These are phyloP conservation scores for Podocnemis expansa DNA, from an alignment of 2,113 vertebrate genomes.

Conservation along the genomic window DNA sequence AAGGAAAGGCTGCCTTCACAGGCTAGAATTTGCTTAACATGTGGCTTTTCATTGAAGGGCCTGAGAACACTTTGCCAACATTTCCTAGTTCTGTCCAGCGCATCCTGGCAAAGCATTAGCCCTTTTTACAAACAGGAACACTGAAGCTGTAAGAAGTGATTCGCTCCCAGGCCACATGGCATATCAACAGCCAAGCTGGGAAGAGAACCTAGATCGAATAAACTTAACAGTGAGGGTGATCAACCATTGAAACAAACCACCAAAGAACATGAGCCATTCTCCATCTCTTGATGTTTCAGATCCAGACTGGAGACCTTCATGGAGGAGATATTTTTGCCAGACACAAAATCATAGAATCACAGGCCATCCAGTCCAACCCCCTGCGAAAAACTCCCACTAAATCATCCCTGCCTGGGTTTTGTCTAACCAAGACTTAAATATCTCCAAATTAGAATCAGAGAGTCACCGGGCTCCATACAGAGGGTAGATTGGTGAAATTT, in stretches of 20 bases:
- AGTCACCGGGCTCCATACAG: not conserved
- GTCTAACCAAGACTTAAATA: too few relatives aligned
- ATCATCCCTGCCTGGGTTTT: too few relatives aligned
- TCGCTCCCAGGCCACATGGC: not conserved
- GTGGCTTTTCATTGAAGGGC: not conserved
- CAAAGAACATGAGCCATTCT: accelerated
- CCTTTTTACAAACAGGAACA: not conserved
- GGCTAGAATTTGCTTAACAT: not conserved
- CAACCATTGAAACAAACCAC: not conserved
- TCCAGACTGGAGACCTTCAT: not conserved
- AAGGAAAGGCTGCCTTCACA: accelerated
- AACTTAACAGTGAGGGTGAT: not conserved
- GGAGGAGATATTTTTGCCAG: not conserved
- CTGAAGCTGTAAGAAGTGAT: not conserved
- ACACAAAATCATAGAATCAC: too few relatives aligned
- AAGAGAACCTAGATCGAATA: not conserved
- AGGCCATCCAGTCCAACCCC: too few relatives aligned
- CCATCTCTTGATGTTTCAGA: not conserved
- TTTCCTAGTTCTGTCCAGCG: not conserved
- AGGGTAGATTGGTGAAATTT: not conserved
- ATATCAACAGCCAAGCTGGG: not conserved
- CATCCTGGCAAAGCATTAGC: accelerated
- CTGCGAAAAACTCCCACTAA: too few relatives aligned
- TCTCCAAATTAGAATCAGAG: too few relatives aligned
- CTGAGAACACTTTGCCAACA: not conserved